Conservation (phyloP, 2,888 invertebrate genomes). For the Tanaodytes sp. region DNA sequence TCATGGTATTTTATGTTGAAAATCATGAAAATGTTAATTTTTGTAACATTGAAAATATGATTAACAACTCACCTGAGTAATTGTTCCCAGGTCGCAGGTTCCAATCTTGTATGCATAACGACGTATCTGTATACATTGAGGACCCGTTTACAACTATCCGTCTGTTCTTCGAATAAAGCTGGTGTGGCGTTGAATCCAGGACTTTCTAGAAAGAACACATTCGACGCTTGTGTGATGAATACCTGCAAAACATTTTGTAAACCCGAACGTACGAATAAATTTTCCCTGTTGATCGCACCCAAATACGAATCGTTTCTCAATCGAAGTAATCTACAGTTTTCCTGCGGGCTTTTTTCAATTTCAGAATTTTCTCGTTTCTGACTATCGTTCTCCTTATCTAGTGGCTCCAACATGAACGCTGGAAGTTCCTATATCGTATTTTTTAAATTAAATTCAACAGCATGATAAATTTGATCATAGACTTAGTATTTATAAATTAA, state of each 20-base stretch:
- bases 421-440: conserved; percentile 84
- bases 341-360: conserved; percentile 67
- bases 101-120: conserved; percentile 97
- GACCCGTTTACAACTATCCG: conserved; percentile 95
- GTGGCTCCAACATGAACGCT: conserved; percentile 82
- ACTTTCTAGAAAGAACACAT: conserved; percentile 88
- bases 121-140: conserved; percentile 96
- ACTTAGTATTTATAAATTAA: no score
- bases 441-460: no score
- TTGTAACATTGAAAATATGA: background rate
- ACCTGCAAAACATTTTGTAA: conserved; percentile 88
- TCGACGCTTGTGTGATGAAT: conserved; percentile 95
- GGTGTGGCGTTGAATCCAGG: conserved; percentile 75
- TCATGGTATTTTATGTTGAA: no score
- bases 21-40: no score
- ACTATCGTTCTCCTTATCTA: conserved; percentile 74
- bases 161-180: conserved; percentile 90
- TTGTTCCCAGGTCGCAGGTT: conserved; percentile 89
- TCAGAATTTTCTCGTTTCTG: conserved; percentile 63
- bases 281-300: conserved; percentile 86
- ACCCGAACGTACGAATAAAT: conserved; percentile 86
- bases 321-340: conserved; percentile 73
- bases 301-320: conserved; percentile 89
- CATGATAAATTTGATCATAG: no score
- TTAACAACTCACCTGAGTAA: conserved; percentile 64